These are phyloP conservation scores for Papilio polyxenes DNA, from an alignment of 1,140 invertebrate species.

Conservation along the genomic window DNA sequence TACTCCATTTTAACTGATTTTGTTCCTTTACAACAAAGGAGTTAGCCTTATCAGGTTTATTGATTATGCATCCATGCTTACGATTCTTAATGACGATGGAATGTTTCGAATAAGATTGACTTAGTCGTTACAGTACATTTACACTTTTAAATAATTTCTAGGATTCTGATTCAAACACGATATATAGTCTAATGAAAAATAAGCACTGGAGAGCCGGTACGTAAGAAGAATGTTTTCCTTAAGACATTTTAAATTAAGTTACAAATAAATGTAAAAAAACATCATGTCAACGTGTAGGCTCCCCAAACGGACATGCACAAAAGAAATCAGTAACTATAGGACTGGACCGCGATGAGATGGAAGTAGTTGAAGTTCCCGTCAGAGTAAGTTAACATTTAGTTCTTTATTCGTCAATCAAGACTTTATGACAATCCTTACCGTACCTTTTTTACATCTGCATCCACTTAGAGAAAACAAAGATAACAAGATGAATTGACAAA, in stretches of 20 bases:
- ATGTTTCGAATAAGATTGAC: background rate
- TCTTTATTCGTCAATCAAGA: background rate
- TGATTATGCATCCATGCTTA: background rate
- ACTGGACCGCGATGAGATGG: background rate
- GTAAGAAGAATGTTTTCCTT: background rate
- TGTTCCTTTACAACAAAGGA: background rate
- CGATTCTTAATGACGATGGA: background rate
- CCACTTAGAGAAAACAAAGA: no score
- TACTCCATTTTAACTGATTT: background rate
- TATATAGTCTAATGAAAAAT: background rate
- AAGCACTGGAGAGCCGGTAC: slow-evolving; percentile 7
- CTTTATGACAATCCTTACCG: no score
- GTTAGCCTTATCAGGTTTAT: background rate
- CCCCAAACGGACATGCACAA: background rate
- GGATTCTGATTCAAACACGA: slow-evolving; percentile 9
- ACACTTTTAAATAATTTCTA: background rate
- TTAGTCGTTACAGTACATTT: background rate
- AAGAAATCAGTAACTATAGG: slow-evolving; percentile 15
- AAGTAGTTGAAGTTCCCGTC: background rate
- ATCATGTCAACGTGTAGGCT: background rate
- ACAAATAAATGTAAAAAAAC: background rate
- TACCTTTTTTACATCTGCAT: no score
- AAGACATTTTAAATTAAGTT: background rate
- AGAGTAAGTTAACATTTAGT: background rate
- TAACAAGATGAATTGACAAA: background rate